Evolutionary conservation across 2,797 vertebrate genomes (phyloP), one percentile per base, ranked within the genome.

Genomic region (Pangasius krempfi): DNA sequence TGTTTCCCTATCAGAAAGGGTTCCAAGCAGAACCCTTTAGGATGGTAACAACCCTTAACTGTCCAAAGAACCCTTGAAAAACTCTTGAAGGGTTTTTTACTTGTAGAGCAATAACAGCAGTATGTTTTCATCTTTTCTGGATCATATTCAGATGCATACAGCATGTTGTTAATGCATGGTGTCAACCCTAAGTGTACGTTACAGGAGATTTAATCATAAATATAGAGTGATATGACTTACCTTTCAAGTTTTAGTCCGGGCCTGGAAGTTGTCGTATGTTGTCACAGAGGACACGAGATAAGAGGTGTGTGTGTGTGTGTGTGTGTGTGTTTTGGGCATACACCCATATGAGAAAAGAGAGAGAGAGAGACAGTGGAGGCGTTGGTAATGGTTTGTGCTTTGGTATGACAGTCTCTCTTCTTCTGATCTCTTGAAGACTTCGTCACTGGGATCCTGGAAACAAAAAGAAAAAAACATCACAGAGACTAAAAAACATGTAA

Each of bases 401-500:
- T 87, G 88, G 76, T 90, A 87, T 89, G 87, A 86, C 91, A 92
- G 91, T 90, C 88, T 90, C 89, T 93, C 89, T 89, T 90, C 64
- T 68, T 90, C 78, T 91, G 91, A 91, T 92, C 88, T 90, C 87
- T 91, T 82, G 84, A 92, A 89, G 88, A 91, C 91, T 92, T 94
- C 92, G 93, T 95, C 94, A 95, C 94, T 93, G 88, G 94, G 94
- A 94, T 95, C 94, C 93, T 95, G 94, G 94, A 95, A 94, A 95
- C 92, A 93, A 91, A 88, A 88, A 90, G 88, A 68, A 89, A 91
- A 89, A 90, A 91, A 86, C 88, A 89, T 90, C 90, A 88, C 68
- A 90, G 30, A 91, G 40, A 88, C 73, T 89, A 86, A 90, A 90
- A 81, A 90, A 87, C 56, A 88, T 73, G 88, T 88, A 89, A 80